Conservation (phyloP, 2,888 invertebrate genomes). For the Troglohyphantes excavatus region DNA sequence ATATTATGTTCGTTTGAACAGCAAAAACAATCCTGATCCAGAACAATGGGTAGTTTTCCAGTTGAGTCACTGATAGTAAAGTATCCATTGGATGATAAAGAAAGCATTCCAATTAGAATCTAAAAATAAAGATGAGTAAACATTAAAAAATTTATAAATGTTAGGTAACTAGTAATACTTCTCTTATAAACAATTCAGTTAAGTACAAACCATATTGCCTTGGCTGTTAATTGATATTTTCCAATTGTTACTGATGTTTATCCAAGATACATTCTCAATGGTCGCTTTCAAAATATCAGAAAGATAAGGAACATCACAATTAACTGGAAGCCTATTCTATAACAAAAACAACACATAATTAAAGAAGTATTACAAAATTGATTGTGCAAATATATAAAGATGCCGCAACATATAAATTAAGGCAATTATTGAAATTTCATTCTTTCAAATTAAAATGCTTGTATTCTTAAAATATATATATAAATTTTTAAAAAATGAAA, state of each 20-base stretch:
- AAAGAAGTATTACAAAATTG: too few relatives aligned
- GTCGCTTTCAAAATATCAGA: constrained; percentile 35
- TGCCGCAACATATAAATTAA: too few relatives aligned
- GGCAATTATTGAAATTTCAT: too few relatives aligned
- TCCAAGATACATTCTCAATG: constrained; percentile 10
- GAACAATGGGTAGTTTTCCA: constrained; percentile 14
- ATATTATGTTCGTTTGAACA: constrained; percentile 12
- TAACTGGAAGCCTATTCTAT: constrained; percentile 29
- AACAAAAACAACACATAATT: not conserved
- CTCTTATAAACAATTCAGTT: not conserved
- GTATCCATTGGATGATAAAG: constrained; percentile 23
- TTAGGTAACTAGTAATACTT: not conserved
- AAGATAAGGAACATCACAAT: not conserved
- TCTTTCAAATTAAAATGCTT: too few relatives aligned
- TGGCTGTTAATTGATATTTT: constrained; percentile 7
- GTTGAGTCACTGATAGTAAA: constrained; percentile 34
- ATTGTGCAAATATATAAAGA: too few relatives aligned
- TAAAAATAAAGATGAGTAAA: constrained; percentile 7
- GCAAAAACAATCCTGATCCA: constrained; percentile 12
- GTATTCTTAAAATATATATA: too few relatives aligned
- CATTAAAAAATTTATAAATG: not conserved
- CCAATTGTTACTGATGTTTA: constrained; percentile 1
- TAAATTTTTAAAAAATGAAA: too few relatives aligned
- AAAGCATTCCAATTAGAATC: constrained; percentile 47
- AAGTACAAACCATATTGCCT: constrained; percentile 1